These are phyloP conservation scores for Nestor notabilis DNA, from an alignment of 2,113 vertebrate species.

Conservation along the genomic window DNA sequence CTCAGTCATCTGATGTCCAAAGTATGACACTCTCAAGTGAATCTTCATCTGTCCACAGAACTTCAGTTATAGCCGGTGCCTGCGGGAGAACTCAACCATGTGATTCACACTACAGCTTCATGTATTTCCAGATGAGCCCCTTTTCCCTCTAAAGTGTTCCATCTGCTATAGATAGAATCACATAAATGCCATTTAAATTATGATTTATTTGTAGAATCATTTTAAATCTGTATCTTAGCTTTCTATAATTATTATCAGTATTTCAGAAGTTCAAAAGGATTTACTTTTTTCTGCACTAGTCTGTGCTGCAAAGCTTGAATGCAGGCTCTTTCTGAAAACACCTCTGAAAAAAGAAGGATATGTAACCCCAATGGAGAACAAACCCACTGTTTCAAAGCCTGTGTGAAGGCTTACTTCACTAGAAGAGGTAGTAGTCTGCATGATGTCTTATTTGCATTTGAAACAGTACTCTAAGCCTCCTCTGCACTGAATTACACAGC, in stretches of 20 bases:
- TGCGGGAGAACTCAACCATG: neutral
- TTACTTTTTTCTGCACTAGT: neutral
- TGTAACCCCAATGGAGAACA: accelerated
- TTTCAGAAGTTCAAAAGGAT: neutral
- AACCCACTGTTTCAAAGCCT: neutral
- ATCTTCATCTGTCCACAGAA: neutral
- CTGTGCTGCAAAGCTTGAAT: neutral
- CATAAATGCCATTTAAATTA: neutral
- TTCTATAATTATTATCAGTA: neutral
- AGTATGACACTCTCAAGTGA: neutral
- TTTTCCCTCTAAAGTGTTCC: neutral
- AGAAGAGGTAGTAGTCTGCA: neutral
- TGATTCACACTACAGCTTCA: neutral
- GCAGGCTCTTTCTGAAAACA: neutral
- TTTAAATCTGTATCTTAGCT: neutral
- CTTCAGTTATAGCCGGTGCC: neutral
- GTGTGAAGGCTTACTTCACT: neutral
- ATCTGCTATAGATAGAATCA: neutral
- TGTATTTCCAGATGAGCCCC: neutral
- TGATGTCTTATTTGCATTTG: neutral
- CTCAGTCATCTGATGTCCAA: neutral
- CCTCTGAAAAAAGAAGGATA: neutral
- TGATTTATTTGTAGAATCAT: neutral
- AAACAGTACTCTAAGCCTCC: neutral
- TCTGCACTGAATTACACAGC: neutral